Evolutionary conservation across 2,888 invertebrate genomes (phyloP).

Genomic region (Spodoptera exigua): DNA sequence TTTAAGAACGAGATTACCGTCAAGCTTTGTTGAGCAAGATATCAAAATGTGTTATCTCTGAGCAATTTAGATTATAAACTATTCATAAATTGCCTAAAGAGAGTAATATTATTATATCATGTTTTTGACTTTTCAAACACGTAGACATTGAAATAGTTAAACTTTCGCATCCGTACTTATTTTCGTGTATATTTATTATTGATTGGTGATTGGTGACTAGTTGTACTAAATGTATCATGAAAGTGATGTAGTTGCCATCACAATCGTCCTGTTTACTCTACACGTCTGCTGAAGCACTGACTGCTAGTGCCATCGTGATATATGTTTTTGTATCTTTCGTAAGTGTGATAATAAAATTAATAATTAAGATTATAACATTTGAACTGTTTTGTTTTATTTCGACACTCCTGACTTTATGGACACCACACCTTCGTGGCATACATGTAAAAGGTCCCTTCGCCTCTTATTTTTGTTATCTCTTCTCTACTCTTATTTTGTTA

Average conservation of each 20-base stretch:
- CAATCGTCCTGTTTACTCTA: constrained; percentile 62
- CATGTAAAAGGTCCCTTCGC: too few relatives aligned
- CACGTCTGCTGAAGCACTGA: constrained; percentile 85
- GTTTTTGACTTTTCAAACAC: constrained; percentile 11
- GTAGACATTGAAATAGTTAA: constrained; percentile 21
- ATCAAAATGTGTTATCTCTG: constrained; percentile 15
- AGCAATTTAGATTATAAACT: constrained; percentile 21
- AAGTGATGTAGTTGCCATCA: constrained; percentile 49
- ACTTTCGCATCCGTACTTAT: constrained; percentile 53
- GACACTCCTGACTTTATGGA: neutral
- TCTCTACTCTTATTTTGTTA: too few relatives aligned
- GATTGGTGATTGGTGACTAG: constrained; percentile 43
- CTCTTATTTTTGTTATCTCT: too few relatives aligned
- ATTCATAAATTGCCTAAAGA: constrained; percentile 38
- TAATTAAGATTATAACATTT: constrained; percentile 75
- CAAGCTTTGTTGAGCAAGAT: constrained; percentile 17
- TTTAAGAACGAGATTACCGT: constrained; percentile 16
- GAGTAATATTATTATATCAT: constrained; percentile 30
- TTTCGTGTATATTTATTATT: constrained; percentile 66
- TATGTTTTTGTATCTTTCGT: constrained; percentile 87
- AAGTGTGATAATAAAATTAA: constrained; percentile 88
- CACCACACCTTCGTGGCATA: neutral
- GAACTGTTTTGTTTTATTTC: constrained; percentile 62
- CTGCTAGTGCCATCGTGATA: constrained; percentile 89
- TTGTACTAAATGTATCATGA: constrained; percentile 22